Evolutionary conservation across 92 coral and sea anemone species (phyloP).

Genomic region (Zoanthus sociatus): DNA sequence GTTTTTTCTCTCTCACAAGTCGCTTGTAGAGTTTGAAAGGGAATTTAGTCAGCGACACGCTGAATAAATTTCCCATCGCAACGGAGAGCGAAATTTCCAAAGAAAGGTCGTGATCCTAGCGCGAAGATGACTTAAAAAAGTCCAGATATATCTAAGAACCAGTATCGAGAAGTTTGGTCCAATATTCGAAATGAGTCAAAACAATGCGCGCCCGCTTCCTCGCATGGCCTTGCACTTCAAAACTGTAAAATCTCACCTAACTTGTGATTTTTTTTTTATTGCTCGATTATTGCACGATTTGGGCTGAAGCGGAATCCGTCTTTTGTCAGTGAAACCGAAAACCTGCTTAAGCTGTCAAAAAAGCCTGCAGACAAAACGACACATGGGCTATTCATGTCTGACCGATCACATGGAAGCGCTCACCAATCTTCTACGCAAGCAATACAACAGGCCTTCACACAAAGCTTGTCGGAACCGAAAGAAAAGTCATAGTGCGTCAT

Average conservation of each 20-base stretch:
- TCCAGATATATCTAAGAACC: conserved; percentile 14
- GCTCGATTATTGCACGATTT: neutral
- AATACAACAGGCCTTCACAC: neutral
- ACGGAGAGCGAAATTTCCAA: neutral
- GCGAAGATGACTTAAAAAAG: neutral
- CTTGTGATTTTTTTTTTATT: neutral
- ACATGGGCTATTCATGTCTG: neutral
- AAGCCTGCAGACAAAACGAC: conserved; percentile 14
- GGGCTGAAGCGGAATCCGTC: neutral
- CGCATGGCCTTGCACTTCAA: neutral
- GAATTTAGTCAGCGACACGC: conserved; percentile 22
- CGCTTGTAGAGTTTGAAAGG: conserved; percentile 24
- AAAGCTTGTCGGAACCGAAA: neutral
- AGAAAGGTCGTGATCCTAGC: neutral
- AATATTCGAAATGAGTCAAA: neutral
- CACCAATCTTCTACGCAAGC: neutral
- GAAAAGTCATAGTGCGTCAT: conserved; percentile 30
- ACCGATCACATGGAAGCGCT: neutral
- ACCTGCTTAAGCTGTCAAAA: neutral
- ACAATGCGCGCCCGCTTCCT: conserved; percentile 28
- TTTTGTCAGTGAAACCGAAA: conserved; percentile 27
- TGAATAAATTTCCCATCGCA: conserved; percentile 46
- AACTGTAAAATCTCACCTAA: neutral
- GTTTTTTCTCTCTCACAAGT: conserved; percentile 30
- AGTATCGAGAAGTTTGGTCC: conserved; percentile 9